These are phyloP conservation scores for Bombycilla garrulus DNA, from an alignment of 2,113 vertebrate genomes.

Conservation along the genomic window DNA sequence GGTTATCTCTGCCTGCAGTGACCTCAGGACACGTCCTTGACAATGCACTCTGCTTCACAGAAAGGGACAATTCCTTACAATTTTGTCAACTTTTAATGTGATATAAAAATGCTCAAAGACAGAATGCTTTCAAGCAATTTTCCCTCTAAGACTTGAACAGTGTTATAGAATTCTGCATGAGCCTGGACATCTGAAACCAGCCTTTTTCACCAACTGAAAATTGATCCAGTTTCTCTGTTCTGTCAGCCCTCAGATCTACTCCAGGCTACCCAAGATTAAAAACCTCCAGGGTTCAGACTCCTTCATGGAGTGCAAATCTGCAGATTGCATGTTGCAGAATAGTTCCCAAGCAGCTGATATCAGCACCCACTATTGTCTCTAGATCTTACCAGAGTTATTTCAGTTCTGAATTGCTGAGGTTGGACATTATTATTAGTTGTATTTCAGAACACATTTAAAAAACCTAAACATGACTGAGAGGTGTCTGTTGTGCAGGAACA, in stretches of 20 bases:
- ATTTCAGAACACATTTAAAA: neutral
- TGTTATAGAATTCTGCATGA: neutral
- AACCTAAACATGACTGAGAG: neutral
- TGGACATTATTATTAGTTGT: neutral
- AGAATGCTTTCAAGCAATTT: neutral
- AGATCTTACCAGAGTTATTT: neutral
- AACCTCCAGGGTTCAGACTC: neutral
- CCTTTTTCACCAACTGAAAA: neutral
- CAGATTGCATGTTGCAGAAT: neutral
- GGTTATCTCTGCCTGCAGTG: neutral
- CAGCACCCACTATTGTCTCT: neutral
- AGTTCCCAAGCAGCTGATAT: neutral
- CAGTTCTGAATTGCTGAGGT: neutral
- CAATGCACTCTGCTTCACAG: neutral
- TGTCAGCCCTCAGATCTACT: neutral
- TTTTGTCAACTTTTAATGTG: neutral
- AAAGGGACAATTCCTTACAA: neutral
- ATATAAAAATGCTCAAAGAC: neutral
- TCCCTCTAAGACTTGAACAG: neutral
- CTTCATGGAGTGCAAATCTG: neutral
- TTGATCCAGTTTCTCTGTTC: neutral
- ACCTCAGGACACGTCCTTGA: neutral
- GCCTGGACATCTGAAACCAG: fast-evolving
- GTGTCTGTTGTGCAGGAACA: neutral
- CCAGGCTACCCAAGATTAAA: neutral